Percentiles rank a stretch among this genome's conserved stretches.
Conservation (phyloP, 2,888 invertebrate genomes). For the Leptopilina syphax region DNA sequence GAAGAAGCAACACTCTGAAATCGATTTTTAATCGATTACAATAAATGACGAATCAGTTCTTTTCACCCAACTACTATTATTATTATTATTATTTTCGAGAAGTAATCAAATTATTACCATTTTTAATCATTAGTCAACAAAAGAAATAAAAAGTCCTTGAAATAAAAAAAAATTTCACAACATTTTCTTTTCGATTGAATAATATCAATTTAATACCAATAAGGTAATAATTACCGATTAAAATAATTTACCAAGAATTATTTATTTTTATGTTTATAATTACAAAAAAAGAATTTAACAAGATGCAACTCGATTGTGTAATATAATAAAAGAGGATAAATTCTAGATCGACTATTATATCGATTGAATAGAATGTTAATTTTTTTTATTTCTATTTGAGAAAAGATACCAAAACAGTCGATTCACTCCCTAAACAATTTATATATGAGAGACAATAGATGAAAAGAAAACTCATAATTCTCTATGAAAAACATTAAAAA, state of each 20-base stretch:
- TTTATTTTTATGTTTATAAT: not conserved
- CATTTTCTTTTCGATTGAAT: constrained; percentile 2
- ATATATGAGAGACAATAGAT: not conserved
- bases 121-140: not conserved
- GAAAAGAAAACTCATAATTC: constrained; percentile 10
- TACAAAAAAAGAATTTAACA: not conserved
- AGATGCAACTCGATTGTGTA: not conserved
- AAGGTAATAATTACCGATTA: constrained; percentile 11
- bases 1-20: not conserved
- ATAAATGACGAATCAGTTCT: not conserved
- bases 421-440: not conserved
- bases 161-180: not conserved
- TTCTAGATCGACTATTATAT: not conserved
- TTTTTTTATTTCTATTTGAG: not conserved
- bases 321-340: not conserved
- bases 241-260: constrained; percentile 4
- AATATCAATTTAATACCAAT: constrained; percentile 1
- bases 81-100: not conserved
- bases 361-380: not conserved
- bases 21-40: not conserved
- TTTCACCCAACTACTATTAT: not conserved
- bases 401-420: constrained; percentile 12
- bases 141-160: not conserved
- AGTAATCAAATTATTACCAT: not conserved
- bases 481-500: constrained; percentile 21